phyloP scores from a whole-genome alignment of 2,888 invertebrate species.

The Neocrepidodera transversa region DNA sequence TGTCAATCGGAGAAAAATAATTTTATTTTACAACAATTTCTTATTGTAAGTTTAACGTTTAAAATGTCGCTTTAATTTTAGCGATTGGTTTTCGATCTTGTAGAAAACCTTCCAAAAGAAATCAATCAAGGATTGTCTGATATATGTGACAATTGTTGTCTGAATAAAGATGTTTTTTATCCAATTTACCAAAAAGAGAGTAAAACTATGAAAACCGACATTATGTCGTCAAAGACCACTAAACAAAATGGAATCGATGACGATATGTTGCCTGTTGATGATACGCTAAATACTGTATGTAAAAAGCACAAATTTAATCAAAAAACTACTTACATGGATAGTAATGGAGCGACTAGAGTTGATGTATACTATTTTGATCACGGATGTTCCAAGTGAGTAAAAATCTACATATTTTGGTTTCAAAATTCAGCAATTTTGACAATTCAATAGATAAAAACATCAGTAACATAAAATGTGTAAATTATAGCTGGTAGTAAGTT shows the following conservation, averaged over 20 bases:
- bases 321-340: slow-evolving; percentile 41
- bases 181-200: background rate
- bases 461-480: too few relatives aligned
- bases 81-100: slow-evolving; percentile 57
- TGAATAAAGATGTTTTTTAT: background rate
- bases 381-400: slow-evolving; percentile 66
- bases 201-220: background rate
- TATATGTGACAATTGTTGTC: background rate
- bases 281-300: background rate
- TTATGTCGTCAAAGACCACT: background rate
- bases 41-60: too few relatives aligned
- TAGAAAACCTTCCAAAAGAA: slow-evolving; percentile 43
- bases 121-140: background rate
- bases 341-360: slow-evolving; percentile 56
- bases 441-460: too few relatives aligned
- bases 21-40: too few relatives aligned
- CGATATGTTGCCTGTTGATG: background rate
- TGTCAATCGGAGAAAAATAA: too few relatives aligned
- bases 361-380: slow-evolving; percentile 76
- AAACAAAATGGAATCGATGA: slow-evolving; percentile 1
- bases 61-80: slow-evolving; percentile 33
- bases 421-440: too few relatives aligned
- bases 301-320: slow-evolving; percentile 29
- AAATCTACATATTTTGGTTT: too few relatives aligned
- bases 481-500: too few relatives aligned